Evolutionary conservation across 2,797 vertebrate species (phyloP).

Genomic region (Echiichthys vipera): DNA sequence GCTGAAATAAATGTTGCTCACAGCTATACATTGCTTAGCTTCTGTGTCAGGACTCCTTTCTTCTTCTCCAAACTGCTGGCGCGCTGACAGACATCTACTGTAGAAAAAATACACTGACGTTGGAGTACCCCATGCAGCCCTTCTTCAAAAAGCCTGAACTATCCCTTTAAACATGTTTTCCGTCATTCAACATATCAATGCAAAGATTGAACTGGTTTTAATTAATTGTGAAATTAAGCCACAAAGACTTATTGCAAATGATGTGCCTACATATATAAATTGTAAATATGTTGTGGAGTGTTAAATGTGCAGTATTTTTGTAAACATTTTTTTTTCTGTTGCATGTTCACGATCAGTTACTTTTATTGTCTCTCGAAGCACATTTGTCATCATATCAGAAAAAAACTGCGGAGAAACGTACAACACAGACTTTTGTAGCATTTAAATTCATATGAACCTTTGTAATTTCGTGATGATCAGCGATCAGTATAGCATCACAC

Average conservation of each 20-base stretch:
- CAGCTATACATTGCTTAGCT: no score
- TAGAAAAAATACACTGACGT: no score
- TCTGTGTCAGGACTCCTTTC: no score
- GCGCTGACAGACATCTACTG: no score
- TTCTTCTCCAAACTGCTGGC: no score
- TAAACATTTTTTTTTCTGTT: constrained; percentile 39
- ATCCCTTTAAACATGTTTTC: constrained; percentile 28
- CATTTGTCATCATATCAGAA: not conserved
- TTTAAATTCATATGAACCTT: not conserved
- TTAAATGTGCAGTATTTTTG: constrained; percentile 24
- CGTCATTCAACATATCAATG: constrained; percentile 38
- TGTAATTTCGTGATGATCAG: not conserved
- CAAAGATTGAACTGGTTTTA: constrained; percentile 28
- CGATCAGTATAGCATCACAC: not conserved
- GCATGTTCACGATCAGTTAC: constrained; percentile 14
- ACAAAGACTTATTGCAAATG: constrained; percentile 30
- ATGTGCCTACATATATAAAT: constrained; percentile 57
- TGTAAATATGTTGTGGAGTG: constrained; percentile 44
- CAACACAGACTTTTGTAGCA: not conserved
- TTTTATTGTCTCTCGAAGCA: constrained; percentile 7
- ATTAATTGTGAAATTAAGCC: constrained; percentile 29
- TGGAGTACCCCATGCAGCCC: no score
- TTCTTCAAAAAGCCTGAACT: no score
- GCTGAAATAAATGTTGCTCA: no score
- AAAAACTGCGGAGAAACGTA: not conserved